These are phyloP conservation scores for Vesta saturnalis DNA, from an alignment of 2,888 invertebrate genomes.

Conservation along the genomic window DNA sequence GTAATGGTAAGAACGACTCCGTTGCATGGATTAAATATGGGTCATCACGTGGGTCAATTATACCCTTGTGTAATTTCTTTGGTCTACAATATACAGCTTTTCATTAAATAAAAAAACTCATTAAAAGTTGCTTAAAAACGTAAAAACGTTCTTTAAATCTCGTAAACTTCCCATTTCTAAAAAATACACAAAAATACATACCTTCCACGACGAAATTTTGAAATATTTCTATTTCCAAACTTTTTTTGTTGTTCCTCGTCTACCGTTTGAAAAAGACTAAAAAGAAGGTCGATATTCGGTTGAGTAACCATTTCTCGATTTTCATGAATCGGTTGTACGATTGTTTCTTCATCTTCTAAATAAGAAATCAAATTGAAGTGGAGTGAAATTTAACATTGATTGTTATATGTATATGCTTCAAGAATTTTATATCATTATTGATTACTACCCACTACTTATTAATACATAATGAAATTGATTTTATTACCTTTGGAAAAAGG, in stretches of 20 bases:
- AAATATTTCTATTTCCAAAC: constrained; percentile 16
- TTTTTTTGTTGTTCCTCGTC: constrained; percentile 48
- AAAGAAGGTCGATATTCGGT: constrained; percentile 64
- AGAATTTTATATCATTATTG: too few relatives aligned
- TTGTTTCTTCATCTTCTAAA: constrained; percentile 22
- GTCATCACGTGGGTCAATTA: constrained; percentile 58
- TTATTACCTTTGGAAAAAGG: background rate
- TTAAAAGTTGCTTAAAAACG: too few relatives aligned
- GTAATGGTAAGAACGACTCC: constrained; percentile 59
- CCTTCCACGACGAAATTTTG: constrained; percentile 52
- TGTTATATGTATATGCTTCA: too few relatives aligned
- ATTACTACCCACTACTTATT: too few relatives aligned
- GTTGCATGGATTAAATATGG: constrained; percentile 61
- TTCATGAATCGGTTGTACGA: constrained; percentile 8
- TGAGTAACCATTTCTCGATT: constrained; percentile 40
- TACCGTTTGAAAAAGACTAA: constrained; percentile 63
- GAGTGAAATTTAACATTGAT: too few relatives aligned
- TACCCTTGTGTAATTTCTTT: constrained; percentile 14
- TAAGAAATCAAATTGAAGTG: too few relatives aligned
- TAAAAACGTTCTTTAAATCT: too few relatives aligned
- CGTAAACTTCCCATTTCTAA: too few relatives aligned
- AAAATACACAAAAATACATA: constrained; percentile 38
- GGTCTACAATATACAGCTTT: constrained; percentile 32
- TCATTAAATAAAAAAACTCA: too few relatives aligned
- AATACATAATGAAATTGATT: background rate